phyloP scores from a whole-genome alignment of 2,113 vertebrate species.

The Poecilia latipinna region DNA sequence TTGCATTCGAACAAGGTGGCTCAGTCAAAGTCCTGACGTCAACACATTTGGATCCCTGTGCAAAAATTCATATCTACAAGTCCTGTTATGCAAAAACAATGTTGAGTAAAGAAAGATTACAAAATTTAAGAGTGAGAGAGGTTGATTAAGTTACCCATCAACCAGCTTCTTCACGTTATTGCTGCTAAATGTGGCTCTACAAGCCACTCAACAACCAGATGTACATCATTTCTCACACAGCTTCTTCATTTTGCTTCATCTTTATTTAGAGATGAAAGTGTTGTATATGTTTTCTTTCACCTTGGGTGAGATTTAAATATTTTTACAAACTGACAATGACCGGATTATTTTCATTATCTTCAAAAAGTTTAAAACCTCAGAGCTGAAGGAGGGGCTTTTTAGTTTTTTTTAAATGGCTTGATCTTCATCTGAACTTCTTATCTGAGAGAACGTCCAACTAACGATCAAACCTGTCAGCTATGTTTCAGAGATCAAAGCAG shows the following conservation, averaged over 20 bases:
- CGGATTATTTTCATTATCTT: not conserved
- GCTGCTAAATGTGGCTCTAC: not conserved
- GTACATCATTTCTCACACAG: not conserved
- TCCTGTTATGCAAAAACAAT: too few species aligned
- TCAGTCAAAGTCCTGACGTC: not conserved
- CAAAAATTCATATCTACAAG: not conserved
- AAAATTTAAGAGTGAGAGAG: not conserved
- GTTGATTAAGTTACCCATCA: not conserved
- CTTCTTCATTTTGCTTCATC: not conserved
- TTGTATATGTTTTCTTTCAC: not conserved
- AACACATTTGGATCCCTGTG: not conserved
- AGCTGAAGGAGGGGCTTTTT: not conserved
- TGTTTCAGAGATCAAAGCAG: slow-evolving; percentile 57
- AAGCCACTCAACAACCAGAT: not conserved
- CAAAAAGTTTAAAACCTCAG: not conserved
- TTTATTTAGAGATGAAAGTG: not conserved
- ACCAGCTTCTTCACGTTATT: not conserved
- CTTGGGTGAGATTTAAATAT: not conserved
- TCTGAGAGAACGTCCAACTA: slow-evolving; percentile 41
- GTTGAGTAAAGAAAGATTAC: not conserved
- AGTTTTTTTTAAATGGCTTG: not conserved
- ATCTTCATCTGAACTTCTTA: slow-evolving; percentile 47
- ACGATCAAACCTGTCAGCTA: slow-evolving; percentile 50
- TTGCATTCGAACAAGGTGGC: not conserved
- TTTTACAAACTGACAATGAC: not conserved